Evolutionary conservation across 2,888 invertebrate species (phyloP), one percentile per base, ranked within the genome.

Genomic region (Deilephila porcellus): DNA sequence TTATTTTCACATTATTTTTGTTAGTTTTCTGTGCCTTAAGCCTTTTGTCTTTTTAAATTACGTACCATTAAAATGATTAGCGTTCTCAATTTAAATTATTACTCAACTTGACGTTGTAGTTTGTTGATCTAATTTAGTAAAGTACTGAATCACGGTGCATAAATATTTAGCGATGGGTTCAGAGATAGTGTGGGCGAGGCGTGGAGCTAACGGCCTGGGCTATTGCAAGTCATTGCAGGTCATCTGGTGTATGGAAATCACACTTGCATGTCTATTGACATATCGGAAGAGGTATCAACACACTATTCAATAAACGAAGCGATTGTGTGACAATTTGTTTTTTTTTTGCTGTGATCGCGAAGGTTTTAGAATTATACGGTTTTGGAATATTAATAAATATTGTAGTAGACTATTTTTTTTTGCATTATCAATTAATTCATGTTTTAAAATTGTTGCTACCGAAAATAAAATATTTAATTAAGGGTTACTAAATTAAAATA

Each of bases 131-230:
- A 56, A 56, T 56, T 56, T n/a, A 17, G n/a, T n/a, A 19, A 37
- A 63, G 34, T 34, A 63, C 17, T 45, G 29, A 67, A 52, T 67
- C 67, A 45, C 25, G 25, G 14, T 52, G 67, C 20, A 52, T 67
- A 52, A 67, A 67, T 67, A 67, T 67, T 67, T 45, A 14, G 67
- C 45, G 67, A 67, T 52, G 52, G 67, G 67, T 67, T 67, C 67
- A 67, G 25, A 67, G 63, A 63, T 52, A 67, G 14, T 52, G 67
- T 25, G 45, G 67, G 45, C 67, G 67, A 67, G 52, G 45, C 25
- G 6, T 52, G 25, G 25, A 52, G 67, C n/a, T 45, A 67, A 67
- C 67, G 67, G 52, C 45, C 17, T 17, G 19, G 62, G 19, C 62
- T 63, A 63, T 7, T 63, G 63, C 63, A 63, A 45, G 67, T 67